Evolutionary conservation across 2,888 invertebrate genomes (phyloP).

Genomic region (Hedychridium roseum): DNA sequence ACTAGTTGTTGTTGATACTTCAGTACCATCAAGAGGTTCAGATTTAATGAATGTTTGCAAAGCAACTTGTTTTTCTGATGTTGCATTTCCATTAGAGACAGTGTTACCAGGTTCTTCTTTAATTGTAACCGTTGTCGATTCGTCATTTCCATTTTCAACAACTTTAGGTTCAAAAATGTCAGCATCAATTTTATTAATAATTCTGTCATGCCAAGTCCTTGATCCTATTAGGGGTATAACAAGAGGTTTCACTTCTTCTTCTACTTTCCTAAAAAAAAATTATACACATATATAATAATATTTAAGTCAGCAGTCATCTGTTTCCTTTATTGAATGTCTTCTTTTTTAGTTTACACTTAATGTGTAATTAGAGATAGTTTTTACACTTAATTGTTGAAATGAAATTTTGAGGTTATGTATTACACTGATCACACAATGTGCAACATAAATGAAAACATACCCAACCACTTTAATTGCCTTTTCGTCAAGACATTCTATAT

Average conservation of each 20-base stretch:
- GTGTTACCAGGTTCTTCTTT: constrained; percentile 32
- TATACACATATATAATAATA: constrained; percentile 2
- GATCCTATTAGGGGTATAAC: constrained; percentile 71
- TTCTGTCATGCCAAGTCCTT: constrained; percentile 56
- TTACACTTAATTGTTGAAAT: neutral
- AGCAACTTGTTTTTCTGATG: constrained; percentile 1
- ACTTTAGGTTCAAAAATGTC: constrained; percentile 54
- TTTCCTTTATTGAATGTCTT: neutral
- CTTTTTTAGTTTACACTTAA: neutral
- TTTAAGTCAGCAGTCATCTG: constrained; percentile 23
- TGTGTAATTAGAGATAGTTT: neutral
- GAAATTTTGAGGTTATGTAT: constrained; percentile 14
- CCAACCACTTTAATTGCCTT: constrained; percentile 79
- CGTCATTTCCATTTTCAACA: constrained; percentile 27
- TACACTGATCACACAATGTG: neutral
- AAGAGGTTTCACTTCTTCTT: constrained; percentile 67
- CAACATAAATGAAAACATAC: constrained; percentile 64
- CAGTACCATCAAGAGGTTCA: constrained; percentile 30
- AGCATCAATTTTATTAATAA: constrained; percentile 66
- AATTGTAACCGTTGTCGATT: constrained; percentile 12
- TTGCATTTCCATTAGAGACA: constrained; percentile 26
- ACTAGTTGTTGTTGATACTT: constrained; percentile 44
- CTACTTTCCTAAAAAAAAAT: constrained; percentile 65
- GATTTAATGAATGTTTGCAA: constrained; percentile 34
- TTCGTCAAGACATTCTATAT: constrained; percentile 80